phyloP scores from a whole-genome alignment of 2,888 invertebrate genomes.

The Ophion ellenae region DNA sequence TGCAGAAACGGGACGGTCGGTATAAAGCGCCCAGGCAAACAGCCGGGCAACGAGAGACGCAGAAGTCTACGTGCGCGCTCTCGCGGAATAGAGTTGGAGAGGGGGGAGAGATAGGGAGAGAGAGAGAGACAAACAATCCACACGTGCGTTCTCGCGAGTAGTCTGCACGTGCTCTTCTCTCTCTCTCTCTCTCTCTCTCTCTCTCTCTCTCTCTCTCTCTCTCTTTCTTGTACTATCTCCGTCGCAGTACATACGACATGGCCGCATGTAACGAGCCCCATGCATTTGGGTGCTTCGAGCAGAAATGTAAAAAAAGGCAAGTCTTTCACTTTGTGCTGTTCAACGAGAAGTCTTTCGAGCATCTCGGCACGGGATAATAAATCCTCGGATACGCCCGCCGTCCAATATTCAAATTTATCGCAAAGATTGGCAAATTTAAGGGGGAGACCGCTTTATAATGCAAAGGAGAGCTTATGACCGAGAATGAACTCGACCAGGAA shows the following conservation, averaged over 20 bases:
- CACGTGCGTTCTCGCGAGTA: constrained; percentile 56
- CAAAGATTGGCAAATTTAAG: not conserved
- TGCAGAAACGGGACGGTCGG: constrained; percentile 61
- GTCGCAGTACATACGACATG: not conserved
- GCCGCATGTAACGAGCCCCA: not conserved
- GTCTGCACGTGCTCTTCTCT: constrained; percentile 50
- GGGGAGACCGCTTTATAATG: not conserved
- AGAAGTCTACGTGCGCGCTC: not conserved
- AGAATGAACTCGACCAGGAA: no score
- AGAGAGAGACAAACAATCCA: constrained; percentile 31
- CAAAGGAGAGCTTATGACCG: no score
- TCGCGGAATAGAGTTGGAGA: constrained; percentile 16
- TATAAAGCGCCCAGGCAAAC: constrained; percentile 50
- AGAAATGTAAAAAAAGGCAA: not conserved
- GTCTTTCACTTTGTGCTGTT: not conserved
- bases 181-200: constrained; percentile 27
- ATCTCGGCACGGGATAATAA: no score
- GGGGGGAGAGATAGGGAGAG: constrained; percentile 19
- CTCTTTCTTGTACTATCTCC: not conserved
- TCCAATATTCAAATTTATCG: not conserved
- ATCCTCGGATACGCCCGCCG: no score
- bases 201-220: not conserved
- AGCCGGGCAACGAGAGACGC: constrained; percentile 16
- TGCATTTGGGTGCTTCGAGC: not conserved
- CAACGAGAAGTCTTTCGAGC: no score